Evolutionary conservation across 2,888 invertebrate species (phyloP), one percentile per base, ranked within the genome.

Genomic region (Dugesia japonica): DNA sequence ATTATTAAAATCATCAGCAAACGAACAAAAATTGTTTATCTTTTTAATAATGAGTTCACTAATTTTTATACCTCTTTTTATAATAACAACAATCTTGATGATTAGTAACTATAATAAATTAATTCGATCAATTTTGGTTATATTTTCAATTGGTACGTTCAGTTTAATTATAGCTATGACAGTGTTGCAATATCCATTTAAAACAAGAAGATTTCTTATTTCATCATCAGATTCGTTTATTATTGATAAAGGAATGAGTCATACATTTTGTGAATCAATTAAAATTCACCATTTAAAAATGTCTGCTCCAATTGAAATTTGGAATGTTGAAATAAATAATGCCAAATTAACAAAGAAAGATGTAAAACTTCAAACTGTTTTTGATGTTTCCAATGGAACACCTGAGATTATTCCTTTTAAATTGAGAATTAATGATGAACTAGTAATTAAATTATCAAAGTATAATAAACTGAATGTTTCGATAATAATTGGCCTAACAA

Each of bases 1-100:
- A 13, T n/a, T 56, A 56, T 20, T 56, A 56, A n/a, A 56, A 20
- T 56, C 56, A 56, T 56, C 56, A 56, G 4, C 56, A 13, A 56
- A n/a, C n/a, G 56, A 56, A 56, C 56, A 56, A 56, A 56, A 56
- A n/a, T 23, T 56, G n/a, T 56, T 56, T n/a, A 56, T 56, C n/a
- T 56, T 56, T 56, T 56, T 56, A 4, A 23, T 56, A n/a, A 56
- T 56, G 56, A n/a, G 56, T 7, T 20, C 17, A 20, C 7, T 56
- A 23, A 56, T 56, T 56, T 56, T 56, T 56, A 56, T 56, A 9
- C 56, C 56, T 20, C n/a, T 56, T 9, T 56, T 56, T 9, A 56
- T 56, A 4, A 56, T 56, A 56, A 56, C 56, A n/a, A 7, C 17
- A 20, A 20, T 56, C 4, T n/a, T 56, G 4, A 56, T 56, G 23